Evolutionary conservation across 2,888 invertebrate genomes (phyloP), one percentile per base, ranked within the genome.

Genomic region (Hirtodrosophila confusa): DNA sequence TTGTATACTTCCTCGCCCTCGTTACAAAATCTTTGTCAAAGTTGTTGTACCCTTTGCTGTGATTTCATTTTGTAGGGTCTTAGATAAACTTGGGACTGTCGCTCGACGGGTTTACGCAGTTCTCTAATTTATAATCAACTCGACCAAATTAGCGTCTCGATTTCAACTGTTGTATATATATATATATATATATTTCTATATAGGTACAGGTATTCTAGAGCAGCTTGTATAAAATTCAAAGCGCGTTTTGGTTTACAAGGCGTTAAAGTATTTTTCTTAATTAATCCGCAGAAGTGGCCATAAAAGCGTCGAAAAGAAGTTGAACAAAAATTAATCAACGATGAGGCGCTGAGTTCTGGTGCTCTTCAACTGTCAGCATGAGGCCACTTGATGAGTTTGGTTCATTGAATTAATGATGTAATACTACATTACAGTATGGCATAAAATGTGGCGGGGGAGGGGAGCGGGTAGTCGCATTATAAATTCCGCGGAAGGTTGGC

Each of bases 331-430:
- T 74, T 61, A 74, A 76, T 71, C 72, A 76, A 49, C 31, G 39
- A 27, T 48, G 4, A 12, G 40, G 35, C 24, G 48, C 10, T 45
- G 53, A 49, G 36, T 31, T 41, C 36, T 40, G 29, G n/a, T 51
- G 76, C 56, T 76, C 76, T 51, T 36, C 47, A 57, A 61, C 50
- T 73, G 73, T 66, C 76, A 71, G 73, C 76, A 50, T 66, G 76
- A 55, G 61, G 51, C 69, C 86, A 84, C 80, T 62, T 80, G 84
- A 77, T 69, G 77, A 69, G 69, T 84, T 80, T 64, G 69, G 78
- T 56, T 64, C 60, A 68, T 77, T 75, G 73, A 82, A 85, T 87
- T 78, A 82, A 82, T 82, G 85, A 80, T 80, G 87, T 73, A 80
- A 87, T 80, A 64, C 75, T 7, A 31, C 64, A 60, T 51, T 55